Base-by-base conservation (phyloP, 2,888 invertebrate species). In the Pristionchus mayeri region DNA sequence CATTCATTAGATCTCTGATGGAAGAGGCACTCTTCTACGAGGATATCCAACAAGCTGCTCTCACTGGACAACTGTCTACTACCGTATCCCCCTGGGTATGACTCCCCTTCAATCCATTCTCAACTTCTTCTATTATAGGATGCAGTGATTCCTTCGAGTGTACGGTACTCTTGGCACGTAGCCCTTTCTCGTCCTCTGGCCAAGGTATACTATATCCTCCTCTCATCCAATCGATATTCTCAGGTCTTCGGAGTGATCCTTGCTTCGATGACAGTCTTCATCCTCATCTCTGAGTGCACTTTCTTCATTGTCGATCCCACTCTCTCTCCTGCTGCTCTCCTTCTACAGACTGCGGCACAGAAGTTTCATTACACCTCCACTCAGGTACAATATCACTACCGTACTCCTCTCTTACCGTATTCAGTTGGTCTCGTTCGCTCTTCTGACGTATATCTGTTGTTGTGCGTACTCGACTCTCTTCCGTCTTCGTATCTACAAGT, bases 271-370 rank as follows among this genome's bases (percentile, higher is more conserved):
- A 98, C 98, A 0, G 94, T 96, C 37, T 95, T 96, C 92, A 97
- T 99, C 50, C 97, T 99, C n/a, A 98, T 98, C 98, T 98, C 98
- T 0, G 99, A 99, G 94, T 95, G 98, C 91, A 97, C 98, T 0
- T 99, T 99, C 94, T 99, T 99, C 94, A 96, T 96, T 92, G 95
- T 96, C 91, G 94, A 95, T 37, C 98, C 98, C 0, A 97, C 97
- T 34, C 94, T 99, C 3, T 98, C 98, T 0, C 95, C 99, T 88
- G 98, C 99, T 94, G 99, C 99, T n/a, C 95, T 96, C 87, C 96
- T 98, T 91, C 95, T 98, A 37, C 95, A 96, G 91, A 94, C 95
- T 57, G 96, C 97, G 21, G 96, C 95, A 91, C 93, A 94, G 21
- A 95, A 95, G 88, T 96, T 97, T 92, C 97, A 97, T 93, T 99